Percentiles rank a stretch among this genome's conserved stretches.
Conservation (phyloP, 2,113 vertebrate genomes). For the Chlorocebus sabaeus region DNA sequence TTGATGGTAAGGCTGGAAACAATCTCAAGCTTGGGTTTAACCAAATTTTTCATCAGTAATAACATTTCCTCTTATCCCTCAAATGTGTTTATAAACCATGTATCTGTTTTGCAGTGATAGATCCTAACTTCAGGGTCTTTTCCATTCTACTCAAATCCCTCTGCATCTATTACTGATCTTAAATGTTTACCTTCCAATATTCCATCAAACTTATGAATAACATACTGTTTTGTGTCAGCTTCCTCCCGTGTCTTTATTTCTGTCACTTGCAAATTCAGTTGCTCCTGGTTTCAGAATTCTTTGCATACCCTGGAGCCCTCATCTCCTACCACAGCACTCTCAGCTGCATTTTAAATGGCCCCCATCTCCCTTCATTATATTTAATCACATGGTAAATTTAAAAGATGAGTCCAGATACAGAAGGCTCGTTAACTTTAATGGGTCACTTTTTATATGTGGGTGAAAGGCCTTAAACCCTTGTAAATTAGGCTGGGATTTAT, state of each 20-base stretch:
- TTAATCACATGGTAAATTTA: constrained; percentile 70
- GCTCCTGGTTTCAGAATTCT: background rate
- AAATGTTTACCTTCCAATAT: background rate
- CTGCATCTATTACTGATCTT: background rate
- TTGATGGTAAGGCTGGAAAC: background rate
- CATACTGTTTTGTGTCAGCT: background rate
- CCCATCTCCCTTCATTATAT: constrained; percentile 30
- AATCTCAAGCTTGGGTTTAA: background rate
- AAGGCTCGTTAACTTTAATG: constrained; percentile 73
- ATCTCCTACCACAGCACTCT: background rate
- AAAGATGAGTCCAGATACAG: constrained; percentile 65
- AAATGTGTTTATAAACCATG: background rate
- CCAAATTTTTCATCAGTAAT: background rate
- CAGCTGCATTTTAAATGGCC: background rate
- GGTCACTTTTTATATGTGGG: constrained; percentile 72
- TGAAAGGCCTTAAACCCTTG: constrained; percentile 67
- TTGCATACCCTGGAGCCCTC: background rate
- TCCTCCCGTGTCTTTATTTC: background rate
- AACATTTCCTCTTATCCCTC: background rate
- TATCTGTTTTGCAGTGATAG: background rate
- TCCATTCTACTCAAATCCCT: background rate
- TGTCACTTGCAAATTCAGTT: background rate
- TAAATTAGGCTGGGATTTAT: constrained; percentile 74
- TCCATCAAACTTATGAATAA: background rate
- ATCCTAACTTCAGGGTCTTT: background rate